These are phyloP conservation scores for Cyclophora punctaria DNA, from an alignment of 2,888 invertebrate genomes.

Conservation along the genomic window DNA sequence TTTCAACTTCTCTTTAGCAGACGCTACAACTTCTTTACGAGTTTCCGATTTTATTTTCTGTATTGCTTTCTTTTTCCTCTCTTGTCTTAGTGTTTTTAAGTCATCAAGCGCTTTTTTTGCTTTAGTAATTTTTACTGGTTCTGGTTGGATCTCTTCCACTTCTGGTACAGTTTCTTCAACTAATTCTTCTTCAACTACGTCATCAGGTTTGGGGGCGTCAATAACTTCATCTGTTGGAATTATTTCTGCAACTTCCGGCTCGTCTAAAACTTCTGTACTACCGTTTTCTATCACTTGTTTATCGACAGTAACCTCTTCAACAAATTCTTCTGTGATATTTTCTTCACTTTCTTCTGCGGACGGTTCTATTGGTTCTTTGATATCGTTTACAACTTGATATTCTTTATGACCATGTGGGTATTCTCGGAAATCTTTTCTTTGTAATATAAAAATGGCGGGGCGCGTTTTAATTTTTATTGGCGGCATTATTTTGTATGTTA, in stretches of 20 bases:
- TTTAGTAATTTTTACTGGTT: slow-evolving; percentile 28
- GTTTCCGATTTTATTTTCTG: slow-evolving; percentile 67
- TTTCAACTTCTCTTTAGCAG: slow-evolving; percentile 66
- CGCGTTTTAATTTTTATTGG: slow-evolving; percentile 88
- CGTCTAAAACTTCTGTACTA: slow-evolving; percentile 1
- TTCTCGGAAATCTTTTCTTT: slow-evolving; percentile 76
- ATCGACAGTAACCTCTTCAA: slow-evolving; percentile 11
- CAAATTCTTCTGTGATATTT: neutral
- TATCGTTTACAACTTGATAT: slow-evolving; percentile 9
- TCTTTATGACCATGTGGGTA: slow-evolving; percentile 38
- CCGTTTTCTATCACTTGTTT: slow-evolving; percentile 4
- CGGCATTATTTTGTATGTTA: slow-evolving; percentile 85
- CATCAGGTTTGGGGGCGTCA: slow-evolving; percentile 2
- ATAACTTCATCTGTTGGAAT: slow-evolving; percentile 3
- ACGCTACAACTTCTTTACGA: slow-evolving; percentile 62
- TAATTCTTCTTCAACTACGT: slow-evolving; percentile 7
- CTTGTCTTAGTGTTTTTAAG: slow-evolving; percentile 43
- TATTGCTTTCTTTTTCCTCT: slow-evolving; percentile 59
- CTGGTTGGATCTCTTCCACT: slow-evolving; percentile 12
- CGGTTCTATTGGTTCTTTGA: slow-evolving; percentile 8
- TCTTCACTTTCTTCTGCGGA: slow-evolving; percentile 15
- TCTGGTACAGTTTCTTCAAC: slow-evolving; percentile 6
- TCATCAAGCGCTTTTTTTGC: slow-evolving; percentile 49
- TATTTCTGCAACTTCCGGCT: slow-evolving; percentile 12
- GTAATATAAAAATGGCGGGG: slow-evolving; percentile 86